Evolutionary conservation across 2,797 vertebrate genomes (phyloP), one percentile per base, ranked within the genome.

Genomic region (Myiothlypis coronata): DNA sequence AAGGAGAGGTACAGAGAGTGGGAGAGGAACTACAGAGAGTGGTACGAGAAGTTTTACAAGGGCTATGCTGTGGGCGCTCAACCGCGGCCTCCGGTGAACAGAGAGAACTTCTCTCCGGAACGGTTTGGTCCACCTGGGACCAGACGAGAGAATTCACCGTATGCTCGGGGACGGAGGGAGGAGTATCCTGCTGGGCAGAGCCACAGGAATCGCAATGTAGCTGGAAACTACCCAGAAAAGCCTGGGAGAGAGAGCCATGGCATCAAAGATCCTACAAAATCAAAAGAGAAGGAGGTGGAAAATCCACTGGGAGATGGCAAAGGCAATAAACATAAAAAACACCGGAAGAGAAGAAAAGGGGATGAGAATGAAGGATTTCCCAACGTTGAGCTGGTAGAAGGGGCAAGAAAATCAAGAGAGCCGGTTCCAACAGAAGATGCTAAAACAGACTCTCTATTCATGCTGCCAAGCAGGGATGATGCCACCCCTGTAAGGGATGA

Each of bases 401-500:
- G 98, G 17, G 91, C 97, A 4, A 98, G 98, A 41, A 98, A 98
- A 55, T 88, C 97, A 12, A 95, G 98, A 79, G 98, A 98, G 22
- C 56, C 96, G 6, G 94, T 90, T 69, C 28, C 97, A 30, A n/a
- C 97, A 8, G 98, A 99, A 39, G 98, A 98, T 4, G 96, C 92
- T 79, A 98, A 98, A 79, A 85, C 98, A 0, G 98, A 98, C 20
- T 94, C 98, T 3, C 69, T 98, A 14, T 98, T 98, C 90, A 98
- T 98, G 92, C 97, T 98, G 50, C 98, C 98, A 4, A 97, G 97
- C 87, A 98, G 99, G 91, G 99, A 99, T 8, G 99, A 99, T 88
- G 99, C 99, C 34, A 99, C 99, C 6, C 99, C 99, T 1, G 99
- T 99, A 89, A 98, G 99, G 95, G 99, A 99, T 24, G 99, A 98